phyloP scores from a whole-genome alignment of 2,113 vertebrate species.

The Boleophthalmus pectinirostris region DNA sequence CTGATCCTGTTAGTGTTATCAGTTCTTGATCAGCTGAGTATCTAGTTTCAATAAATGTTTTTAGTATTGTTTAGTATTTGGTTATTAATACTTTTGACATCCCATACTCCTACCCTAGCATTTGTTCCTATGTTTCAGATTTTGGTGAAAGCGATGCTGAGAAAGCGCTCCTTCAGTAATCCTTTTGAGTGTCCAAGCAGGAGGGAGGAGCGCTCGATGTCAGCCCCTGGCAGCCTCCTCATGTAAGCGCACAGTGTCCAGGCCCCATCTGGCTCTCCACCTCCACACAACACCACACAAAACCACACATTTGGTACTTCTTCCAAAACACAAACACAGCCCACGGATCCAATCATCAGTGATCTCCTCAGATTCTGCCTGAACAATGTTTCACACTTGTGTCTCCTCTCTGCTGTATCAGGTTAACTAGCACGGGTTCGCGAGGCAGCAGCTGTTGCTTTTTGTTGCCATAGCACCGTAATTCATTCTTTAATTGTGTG shows the following conservation, averaged over 20 bases:
- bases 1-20: too few relatives aligned
- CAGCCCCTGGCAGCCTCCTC: conserved; percentile 89
- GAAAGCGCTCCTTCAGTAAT: conserved; percentile 97
- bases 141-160: conserved; percentile 95
- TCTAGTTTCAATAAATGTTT: too few relatives aligned
- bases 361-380: conserved; percentile 11
- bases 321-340: not conserved
- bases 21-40: too few relatives aligned
- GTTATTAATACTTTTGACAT: too few relatives aligned
- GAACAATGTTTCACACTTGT: conserved; percentile 25
- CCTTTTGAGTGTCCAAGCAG: conserved; percentile 88
- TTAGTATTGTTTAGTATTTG: too few relatives aligned
- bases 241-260: conserved; percentile 78
- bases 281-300: not conserved
- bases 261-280: not conserved
- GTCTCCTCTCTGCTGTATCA: conserved; percentile 42
- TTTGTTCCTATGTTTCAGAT: conserved; percentile 77
- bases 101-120: not conserved
- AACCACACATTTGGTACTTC: not conserved
- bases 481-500: conserved; percentile 59
- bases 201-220: conserved; percentile 93
- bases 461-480: conserved; percentile 70
- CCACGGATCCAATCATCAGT: not conserved
- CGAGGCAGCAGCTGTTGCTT: conserved; percentile 48
- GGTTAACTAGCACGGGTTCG: conserved; percentile 49